Percentiles rank a stretch among this genome's conserved stretches.
Evolutionary conservation across 2,797 vertebrate species (phyloP).

Genomic region (Mionectes olivaceus): DNA sequence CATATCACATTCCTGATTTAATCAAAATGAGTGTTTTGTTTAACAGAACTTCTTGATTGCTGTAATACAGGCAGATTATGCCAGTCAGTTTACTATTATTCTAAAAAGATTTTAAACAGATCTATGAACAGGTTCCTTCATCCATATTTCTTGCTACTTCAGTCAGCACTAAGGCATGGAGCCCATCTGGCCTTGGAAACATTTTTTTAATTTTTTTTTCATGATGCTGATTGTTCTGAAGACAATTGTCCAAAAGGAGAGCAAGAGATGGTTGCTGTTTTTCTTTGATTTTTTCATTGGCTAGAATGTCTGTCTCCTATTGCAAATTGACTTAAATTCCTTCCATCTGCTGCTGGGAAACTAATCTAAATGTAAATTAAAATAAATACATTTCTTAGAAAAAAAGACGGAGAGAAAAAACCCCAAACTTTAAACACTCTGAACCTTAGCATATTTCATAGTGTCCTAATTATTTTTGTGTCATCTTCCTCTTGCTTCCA

Average conservation of each 20-base stretch:
- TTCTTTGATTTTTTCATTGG: constrained; percentile 54
- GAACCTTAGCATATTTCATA: constrained; percentile 38
- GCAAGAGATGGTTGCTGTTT: background rate
- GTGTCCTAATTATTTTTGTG: constrained; percentile 23
- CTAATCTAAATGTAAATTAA: constrained; percentile 75
- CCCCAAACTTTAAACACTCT: background rate
- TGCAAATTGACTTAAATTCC: constrained; percentile 70
- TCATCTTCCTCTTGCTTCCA: background rate
- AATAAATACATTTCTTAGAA: constrained; percentile 66
- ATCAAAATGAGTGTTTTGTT: background rate
- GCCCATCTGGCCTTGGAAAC: background rate
- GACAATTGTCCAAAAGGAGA: constrained; percentile 22
- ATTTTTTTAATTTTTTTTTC: background rate
- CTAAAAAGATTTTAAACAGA: background rate
- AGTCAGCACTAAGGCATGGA: background rate
- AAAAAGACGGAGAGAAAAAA: background rate
- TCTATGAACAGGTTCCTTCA: background rate
- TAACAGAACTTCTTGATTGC: background rate
- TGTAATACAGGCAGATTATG: background rate
- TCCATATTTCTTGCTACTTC: background rate
- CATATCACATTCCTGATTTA: background rate
- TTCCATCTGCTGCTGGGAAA: constrained; percentile 61
- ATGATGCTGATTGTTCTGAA: background rate
- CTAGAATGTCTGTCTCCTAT: constrained; percentile 32
- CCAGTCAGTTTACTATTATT: background rate